Percentiles rank a stretch among this genome's conserved stretches.
Evolutionary conservation across 2,888 invertebrate species (phyloP).

Genomic region (Orthonychiurus folsomi): DNA sequence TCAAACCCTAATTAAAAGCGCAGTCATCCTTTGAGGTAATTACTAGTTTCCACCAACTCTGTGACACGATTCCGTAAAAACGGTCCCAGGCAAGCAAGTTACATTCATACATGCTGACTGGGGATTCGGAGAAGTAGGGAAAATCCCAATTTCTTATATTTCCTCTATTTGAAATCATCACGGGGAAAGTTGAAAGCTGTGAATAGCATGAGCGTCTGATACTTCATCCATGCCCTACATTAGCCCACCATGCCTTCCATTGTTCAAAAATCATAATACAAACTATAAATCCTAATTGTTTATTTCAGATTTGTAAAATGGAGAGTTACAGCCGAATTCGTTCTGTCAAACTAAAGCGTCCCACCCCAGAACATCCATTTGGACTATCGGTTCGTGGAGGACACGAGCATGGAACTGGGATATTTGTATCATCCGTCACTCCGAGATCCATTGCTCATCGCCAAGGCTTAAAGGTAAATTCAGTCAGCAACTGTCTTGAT

Average conservation of each 20-base stretch:
- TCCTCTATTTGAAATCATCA: no score
- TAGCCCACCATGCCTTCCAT: background rate
- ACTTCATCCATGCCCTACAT: background rate
- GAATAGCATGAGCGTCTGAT: background rate
- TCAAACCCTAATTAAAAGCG: no score
- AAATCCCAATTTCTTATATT: no score
- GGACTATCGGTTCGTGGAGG: constrained; percentile 80
- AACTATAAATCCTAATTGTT: background rate
- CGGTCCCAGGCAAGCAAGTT: no score
- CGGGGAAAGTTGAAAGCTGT: no score
- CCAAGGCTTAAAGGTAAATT: constrained; percentile 72
- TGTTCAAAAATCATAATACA: background rate
- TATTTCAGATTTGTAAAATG: constrained; percentile 18
- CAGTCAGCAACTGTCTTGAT: no score
- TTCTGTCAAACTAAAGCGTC: constrained; percentile 37
- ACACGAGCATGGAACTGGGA: constrained; percentile 81
- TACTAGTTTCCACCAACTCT: no score
- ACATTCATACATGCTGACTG: no score
- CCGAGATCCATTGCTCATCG: constrained; percentile 76
- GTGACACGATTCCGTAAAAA: no score
- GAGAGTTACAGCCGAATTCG: constrained; percentile 40
- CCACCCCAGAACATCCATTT: constrained; percentile 48
- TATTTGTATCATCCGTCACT: constrained; percentile 82
- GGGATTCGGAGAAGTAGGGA: no score
- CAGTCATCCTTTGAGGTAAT: no score